Percentiles rank a stretch among this genome's conserved stretches.
Conservation (phyloP, 2,113 vertebrate genomes). For the Rutilus rutilus region DNA sequence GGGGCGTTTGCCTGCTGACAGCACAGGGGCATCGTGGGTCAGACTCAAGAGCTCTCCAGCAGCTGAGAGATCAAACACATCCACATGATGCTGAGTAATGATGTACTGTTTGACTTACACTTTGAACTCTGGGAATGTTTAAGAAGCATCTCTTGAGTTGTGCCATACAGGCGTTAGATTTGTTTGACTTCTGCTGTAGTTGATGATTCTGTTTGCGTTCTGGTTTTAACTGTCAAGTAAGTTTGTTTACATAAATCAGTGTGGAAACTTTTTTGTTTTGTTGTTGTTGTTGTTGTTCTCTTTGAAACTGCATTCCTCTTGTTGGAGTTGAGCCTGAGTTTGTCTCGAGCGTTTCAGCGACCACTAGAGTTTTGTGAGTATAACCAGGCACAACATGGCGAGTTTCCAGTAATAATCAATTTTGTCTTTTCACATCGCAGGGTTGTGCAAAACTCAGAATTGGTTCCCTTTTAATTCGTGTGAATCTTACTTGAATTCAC, state of each 20-base stretch:
- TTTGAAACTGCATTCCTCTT: background rate
- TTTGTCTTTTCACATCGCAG: background rate
- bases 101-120: conserved; percentile 61
- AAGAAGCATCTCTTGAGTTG: conserved; percentile 55
- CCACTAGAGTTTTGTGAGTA: background rate
- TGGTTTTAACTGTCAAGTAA: background rate
- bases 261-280: background rate
- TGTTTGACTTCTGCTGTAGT: conserved; percentile 29
- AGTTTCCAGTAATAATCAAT: background rate
- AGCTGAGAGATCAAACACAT: conserved; percentile 63
- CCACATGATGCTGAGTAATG: conserved; percentile 52
- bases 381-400: background rate
- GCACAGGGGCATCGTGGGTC: conserved; percentile 66
- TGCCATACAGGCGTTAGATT: background rate
- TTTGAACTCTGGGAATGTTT: conserved; percentile 62
- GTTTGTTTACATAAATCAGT: conserved; percentile 1
- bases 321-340: background rate
- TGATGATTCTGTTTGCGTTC: background rate
- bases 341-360: background rate
- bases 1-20: conserved; percentile 61
- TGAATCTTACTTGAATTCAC: background rate
- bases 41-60: conserved; percentile 72
- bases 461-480: background rate
- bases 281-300: background rate
- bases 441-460: background rate